Conservation (phyloP, 2,888 invertebrate species). For the Drosophila diplacantha region DNA sequence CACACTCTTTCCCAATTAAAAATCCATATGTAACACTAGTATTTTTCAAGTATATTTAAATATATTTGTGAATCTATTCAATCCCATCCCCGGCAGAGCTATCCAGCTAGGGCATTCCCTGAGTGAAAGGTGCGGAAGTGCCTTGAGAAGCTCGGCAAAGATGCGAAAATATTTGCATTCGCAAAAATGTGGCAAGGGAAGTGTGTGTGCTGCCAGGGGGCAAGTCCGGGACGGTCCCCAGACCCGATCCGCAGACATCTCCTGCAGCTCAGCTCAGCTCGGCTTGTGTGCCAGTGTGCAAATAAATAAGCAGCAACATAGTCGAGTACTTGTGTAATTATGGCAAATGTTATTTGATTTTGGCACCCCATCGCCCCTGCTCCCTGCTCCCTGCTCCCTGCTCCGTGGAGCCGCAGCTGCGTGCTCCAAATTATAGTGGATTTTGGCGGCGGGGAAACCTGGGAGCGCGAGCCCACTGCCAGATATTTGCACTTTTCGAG, state of each 20-base stretch:
- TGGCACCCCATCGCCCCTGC: slow-evolving; percentile 17
- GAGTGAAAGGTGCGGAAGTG: slow-evolving; percentile 47
- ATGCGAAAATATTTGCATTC: slow-evolving; percentile 46
- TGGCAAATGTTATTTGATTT: slow-evolving; percentile 49
- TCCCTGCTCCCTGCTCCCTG: not conserved
- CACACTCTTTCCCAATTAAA: accelerated
- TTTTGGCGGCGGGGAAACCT: not conserved
- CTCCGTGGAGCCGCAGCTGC: slow-evolving; percentile 22
- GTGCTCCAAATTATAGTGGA: slow-evolving; percentile 31
- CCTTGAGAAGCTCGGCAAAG: slow-evolving; percentile 21
- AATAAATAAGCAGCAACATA: slow-evolving; percentile 46
- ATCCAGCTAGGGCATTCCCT: slow-evolving; percentile 2
- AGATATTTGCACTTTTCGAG: slow-evolving; percentile 47
- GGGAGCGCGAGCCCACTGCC: slow-evolving; percentile 17
- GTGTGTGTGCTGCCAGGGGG: slow-evolving; percentile 5
- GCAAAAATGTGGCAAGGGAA: slow-evolving; percentile 43
- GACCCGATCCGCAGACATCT: slow-evolving; percentile 17
- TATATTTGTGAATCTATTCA: too few species aligned
- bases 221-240: slow-evolving; percentile 10
- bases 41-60: not conserved
- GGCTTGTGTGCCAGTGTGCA: slow-evolving; percentile 19
- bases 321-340: slow-evolving; percentile 50
- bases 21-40: not conserved
- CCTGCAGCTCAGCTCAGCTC: slow-evolving; percentile 6
- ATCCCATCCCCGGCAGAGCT: too few species aligned